phyloP scores from a whole-genome alignment of 2,113 vertebrate genomes.

The Suricata suricatta region DNA sequence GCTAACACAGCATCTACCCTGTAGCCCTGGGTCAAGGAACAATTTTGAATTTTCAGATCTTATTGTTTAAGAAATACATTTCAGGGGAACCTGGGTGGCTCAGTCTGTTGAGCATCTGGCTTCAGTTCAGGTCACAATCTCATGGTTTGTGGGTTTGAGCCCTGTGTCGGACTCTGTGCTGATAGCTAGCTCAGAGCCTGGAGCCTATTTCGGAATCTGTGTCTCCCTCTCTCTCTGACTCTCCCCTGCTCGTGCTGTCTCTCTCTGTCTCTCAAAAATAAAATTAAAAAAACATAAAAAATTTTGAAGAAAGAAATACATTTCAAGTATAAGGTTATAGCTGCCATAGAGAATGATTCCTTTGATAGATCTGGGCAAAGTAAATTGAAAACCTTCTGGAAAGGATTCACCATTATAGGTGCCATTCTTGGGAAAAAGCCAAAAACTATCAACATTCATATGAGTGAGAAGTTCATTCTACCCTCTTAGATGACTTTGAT shows the following conservation, averaged over 20 bases:
- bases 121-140: too few species aligned
- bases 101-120: too few species aligned
- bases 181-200: too few species aligned
- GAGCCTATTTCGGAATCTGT: too few species aligned
- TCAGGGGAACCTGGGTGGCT: too few species aligned
- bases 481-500: not conserved
- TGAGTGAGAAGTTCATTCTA: not conserved
- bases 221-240: too few species aligned
- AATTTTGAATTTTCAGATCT: not conserved
- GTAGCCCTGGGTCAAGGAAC: not conserved
- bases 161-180: too few species aligned
- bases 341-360: not conserved
- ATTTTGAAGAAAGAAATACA: not conserved
- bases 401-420: not conserved
- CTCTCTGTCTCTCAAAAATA: too few species aligned
- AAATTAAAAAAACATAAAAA: too few species aligned
- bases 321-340: not conserved
- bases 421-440: not conserved
- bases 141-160: too few species aligned
- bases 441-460: not conserved
- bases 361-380: not conserved
- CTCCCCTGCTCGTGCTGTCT: too few species aligned
- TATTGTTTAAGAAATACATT: not conserved
- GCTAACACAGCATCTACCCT: not conserved
- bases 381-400: not conserved